Evolutionary conservation across 2,797 vertebrate genomes (phyloP), one percentile per base, ranked within the genome.

Genomic region (Lagocephalus sceleratus): DNA sequence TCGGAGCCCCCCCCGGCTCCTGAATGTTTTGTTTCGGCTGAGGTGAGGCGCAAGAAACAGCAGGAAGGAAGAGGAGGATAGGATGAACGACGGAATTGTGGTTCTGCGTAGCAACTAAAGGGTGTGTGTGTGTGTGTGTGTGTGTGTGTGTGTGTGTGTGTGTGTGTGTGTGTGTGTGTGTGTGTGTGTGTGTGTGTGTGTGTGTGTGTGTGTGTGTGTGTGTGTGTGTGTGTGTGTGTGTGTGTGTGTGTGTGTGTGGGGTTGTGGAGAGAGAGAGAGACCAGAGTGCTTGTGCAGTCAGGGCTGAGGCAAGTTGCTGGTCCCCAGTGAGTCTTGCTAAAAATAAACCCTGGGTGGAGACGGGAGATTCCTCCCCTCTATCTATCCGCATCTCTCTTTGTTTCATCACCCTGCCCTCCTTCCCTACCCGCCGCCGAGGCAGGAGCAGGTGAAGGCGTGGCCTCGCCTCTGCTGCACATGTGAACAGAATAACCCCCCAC

Each of bases 271-370:
- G 51, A 47, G 39, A 45, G 44, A 46, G 61, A 64, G 20, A 23
- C 21, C 57, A 50, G 38, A 23, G 82, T 81, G 40, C 40, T 76
- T 81, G 84, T 84, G 70, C 51, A 75, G 81, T 81, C 73, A 69
- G 73, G 47, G 69, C 73, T 71, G 66, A 75, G 73, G 81, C 46
- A 47, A 68, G 77, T 23, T 60, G 64, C 69, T 55, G 63, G 48
- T 54, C 79, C 85, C 87, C 73, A 75, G 72, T 79, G 85, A 79
- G 76, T 64, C 57, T 58, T 1, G 71, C 85, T 90, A 90, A 90
- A 90, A 91, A 91, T 91, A 90, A 86, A 79, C 66, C 66, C 54
- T 16, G 47, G 17, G 67, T 63, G 66, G 67, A 66, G 60, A 74
- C 22, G 53, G 61, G 60, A 71, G 70, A 60, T 62, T 75, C 64